Evolutionary conservation across 1,140 invertebrate genomes (phyloP).

Genomic region (Pseudachorutes palmiensis): DNA sequence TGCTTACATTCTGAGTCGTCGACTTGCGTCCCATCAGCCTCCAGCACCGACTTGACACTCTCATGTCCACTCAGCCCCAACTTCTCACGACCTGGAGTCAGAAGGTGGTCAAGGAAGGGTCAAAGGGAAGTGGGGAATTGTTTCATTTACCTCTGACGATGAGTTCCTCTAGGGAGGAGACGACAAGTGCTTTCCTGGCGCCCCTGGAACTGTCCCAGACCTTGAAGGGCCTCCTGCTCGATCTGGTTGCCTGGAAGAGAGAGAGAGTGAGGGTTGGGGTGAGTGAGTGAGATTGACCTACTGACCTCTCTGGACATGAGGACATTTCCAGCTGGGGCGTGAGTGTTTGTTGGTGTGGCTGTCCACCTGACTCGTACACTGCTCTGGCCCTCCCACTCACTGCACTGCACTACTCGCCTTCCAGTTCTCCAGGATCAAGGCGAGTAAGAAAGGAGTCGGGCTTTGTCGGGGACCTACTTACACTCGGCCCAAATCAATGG

Average conservation of each 20-base stretch:
- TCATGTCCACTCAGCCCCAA: conserved; percentile 72
- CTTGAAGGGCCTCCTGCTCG: conserved; percentile 62
- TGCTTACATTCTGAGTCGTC: conserved; percentile 71
- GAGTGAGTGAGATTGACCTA: conserved; percentile 39
- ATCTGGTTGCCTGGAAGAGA: conserved; percentile 35
- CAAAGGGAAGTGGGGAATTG: not conserved
- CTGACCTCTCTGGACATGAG: conserved; percentile 52
- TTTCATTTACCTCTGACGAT: conserved; percentile 63
- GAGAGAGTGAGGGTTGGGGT: conserved; percentile 41
- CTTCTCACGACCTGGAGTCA: conserved; percentile 68
- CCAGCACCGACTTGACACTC: conserved; percentile 75
- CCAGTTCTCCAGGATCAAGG: not conserved
- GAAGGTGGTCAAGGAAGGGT: not conserved
- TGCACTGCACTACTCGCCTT: not conserved
- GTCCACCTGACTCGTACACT: conserved; percentile 18
- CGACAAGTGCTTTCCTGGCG: conserved; percentile 85
- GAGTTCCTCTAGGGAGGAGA: conserved; percentile 82
- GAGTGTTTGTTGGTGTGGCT: conserved; percentile 41
- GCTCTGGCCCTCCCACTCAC: not conserved
- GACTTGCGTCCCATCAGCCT: conserved; percentile 88
- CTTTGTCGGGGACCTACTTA: not conserved
- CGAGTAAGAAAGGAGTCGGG: not conserved
- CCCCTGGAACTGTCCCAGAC: conserved; percentile 93
- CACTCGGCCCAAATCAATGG: conserved; percentile 11
- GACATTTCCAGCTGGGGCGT: conserved; percentile 45